Evolutionary conservation across 2,888 invertebrate genomes (phyloP).

Genomic region (Xylophagus ater): DNA sequence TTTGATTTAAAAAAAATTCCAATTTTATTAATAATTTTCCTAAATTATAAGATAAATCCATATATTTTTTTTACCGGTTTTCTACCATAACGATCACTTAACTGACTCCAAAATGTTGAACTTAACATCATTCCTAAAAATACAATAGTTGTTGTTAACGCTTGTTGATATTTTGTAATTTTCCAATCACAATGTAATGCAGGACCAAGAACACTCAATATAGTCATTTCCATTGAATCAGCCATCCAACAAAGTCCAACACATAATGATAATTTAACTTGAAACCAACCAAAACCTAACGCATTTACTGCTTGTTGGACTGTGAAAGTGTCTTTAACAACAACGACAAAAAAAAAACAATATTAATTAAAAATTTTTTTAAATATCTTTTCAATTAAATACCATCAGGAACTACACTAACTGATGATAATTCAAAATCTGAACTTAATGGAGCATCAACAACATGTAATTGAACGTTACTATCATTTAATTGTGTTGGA

Average conservation of each 20-base stretch:
- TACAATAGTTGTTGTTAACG: constrained; percentile 84
- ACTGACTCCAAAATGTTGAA: constrained; percentile 89
- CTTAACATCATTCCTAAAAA: constrained; percentile 96
- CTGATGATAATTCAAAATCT: constrained; percentile 53
- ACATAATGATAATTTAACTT: constrained; percentile 73
- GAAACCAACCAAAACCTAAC: constrained; percentile 80
- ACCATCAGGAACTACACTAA: constrained; percentile 58
- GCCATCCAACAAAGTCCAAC: constrained; percentile 93
- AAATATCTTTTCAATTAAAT: too few species aligned
- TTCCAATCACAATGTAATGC: constrained; percentile 93
- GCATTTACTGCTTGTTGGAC: constrained; percentile 79
- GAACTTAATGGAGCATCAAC: constrained; percentile 28
- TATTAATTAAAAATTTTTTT: background rate
- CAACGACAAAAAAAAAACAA: background rate
- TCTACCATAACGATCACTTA: constrained; percentile 86
- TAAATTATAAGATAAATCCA: background rate
- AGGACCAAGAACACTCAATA: constrained; percentile 84
- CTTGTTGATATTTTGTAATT: constrained; percentile 77
- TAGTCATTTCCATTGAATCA: constrained; percentile 98
- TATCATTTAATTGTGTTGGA: constrained; percentile 13
- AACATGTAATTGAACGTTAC: constrained; percentile 6
- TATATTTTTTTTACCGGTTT: constrained; percentile 70
- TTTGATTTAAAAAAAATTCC: constrained; percentile 30
- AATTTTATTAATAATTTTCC: constrained; percentile 1
- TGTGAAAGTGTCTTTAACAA: constrained; percentile 64